phyloP scores from a whole-genome alignment of 2,888 invertebrate species.

The Dioctria rufipes region DNA sequence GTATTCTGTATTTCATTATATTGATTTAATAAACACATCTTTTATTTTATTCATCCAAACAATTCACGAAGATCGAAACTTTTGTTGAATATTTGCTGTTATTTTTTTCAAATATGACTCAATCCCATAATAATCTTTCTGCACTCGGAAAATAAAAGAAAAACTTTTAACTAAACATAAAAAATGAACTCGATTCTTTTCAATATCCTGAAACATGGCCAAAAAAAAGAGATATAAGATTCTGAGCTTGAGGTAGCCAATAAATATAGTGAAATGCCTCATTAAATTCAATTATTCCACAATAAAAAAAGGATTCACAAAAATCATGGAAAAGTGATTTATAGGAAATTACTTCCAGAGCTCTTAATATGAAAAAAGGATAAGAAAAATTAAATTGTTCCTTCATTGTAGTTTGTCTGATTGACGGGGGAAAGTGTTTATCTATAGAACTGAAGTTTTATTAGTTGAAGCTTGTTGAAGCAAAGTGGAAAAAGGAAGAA shows the following conservation, averaged over 20 bases:
- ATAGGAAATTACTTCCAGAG: background rate
- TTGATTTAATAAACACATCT: too few species aligned
- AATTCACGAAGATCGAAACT: too few species aligned
- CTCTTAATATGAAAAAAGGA: constrained; percentile 4
- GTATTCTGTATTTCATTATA: too few species aligned
- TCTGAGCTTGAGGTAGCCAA: background rate
- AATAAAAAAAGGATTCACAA: background rate
- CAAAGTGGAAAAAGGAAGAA: background rate
- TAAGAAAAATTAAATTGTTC: constrained; percentile 31
- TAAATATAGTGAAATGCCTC: constrained; percentile 23
- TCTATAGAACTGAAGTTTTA: constrained; percentile 22
- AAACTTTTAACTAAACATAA: too few species aligned
- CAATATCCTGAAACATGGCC: background rate
- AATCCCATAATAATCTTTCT: too few species aligned
- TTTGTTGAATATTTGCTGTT: too few species aligned
- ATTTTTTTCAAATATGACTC: too few species aligned
- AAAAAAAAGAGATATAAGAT: background rate
- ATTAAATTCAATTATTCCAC: constrained; percentile 30
- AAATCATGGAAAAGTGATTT: background rate
- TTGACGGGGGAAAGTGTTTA: background rate
- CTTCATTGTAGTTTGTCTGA: background rate
- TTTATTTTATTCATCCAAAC: too few species aligned
- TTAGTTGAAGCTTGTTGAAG: constrained; percentile 21
- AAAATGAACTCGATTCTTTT: too few species aligned
- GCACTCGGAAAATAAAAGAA: too few species aligned